These are phyloP conservation scores for Diachrysia chrysitis DNA, from an alignment of 2,888 invertebrate genomes.

Conservation along the genomic window DNA sequence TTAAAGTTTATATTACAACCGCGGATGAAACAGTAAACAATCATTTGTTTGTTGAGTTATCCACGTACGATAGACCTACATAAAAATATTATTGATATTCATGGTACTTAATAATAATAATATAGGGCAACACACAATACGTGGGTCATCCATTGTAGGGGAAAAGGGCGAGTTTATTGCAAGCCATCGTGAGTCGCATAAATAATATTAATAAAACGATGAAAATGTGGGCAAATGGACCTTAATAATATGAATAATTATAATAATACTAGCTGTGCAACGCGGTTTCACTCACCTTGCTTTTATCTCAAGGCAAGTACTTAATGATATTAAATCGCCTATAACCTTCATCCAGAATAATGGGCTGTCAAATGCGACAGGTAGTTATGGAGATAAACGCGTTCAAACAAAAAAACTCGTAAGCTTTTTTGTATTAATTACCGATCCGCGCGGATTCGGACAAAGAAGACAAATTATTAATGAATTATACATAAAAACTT, in stretches of 20 bases:
- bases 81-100: constrained; percentile 17
- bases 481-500: no score
- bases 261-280: no score
- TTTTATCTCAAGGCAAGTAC: no score
- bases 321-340: no score
- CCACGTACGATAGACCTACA: neutral
- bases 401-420: no score
- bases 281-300: no score
- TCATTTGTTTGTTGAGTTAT: neutral
- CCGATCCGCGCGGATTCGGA: no score
- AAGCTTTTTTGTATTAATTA: no score
- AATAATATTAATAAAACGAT: neutral
- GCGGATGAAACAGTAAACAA: neutral
- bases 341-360: no score
- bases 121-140: constrained; percentile 41
- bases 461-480: no score
- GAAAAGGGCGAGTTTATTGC: constrained; percentile 16
- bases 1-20: neutral
- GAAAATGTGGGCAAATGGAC: neutral
- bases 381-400: no score
- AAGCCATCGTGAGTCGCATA: constrained; percentile 23
- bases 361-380: no score
- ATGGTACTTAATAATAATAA: constrained; percentile 19
- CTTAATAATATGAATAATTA: neutral
- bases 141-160: constrained; percentile 35